Evolutionary conservation across 2,113 vertebrate genomes (phyloP).

Genomic region (Nasalis larvatus): DNA sequence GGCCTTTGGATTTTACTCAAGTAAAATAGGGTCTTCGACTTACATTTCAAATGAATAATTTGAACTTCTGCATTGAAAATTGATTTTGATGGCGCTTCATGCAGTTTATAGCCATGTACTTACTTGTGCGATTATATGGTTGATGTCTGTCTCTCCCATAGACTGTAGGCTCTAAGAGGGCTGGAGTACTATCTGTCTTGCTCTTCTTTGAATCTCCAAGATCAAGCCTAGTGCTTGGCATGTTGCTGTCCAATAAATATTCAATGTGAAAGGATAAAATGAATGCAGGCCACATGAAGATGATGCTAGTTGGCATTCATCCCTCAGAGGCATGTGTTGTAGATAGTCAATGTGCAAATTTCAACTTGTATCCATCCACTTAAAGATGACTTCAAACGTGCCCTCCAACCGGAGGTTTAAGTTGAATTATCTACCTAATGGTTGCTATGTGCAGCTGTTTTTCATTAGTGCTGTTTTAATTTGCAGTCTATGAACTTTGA

Average conservation of each 20-base stretch:
- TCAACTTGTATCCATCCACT: not conserved
- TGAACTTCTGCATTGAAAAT: not conserved
- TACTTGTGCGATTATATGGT: not conserved
- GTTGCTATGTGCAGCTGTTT: not conserved
- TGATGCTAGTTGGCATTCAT: not conserved
- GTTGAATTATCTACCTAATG: not conserved
- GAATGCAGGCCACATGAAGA: not conserved
- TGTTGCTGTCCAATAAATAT: not conserved
- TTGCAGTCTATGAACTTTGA: not conserved
- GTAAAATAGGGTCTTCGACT: not conserved
- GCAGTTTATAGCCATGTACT: not conserved
- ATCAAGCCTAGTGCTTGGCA: not conserved
- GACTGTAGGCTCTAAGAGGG: not conserved
- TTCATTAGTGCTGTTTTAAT: slow-evolving; percentile 6
- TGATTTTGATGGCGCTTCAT: not conserved
- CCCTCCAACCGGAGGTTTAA: not conserved
- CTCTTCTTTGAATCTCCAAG: not conserved
- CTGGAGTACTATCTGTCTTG: not conserved
- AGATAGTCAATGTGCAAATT: not conserved
- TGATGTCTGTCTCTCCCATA: not conserved
- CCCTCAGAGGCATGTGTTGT: not conserved
- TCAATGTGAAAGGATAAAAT: not conserved
- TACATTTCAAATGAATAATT: not conserved
- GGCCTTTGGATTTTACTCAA: not conserved
- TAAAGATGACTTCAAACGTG: not conserved